A percentile compares a stretch with the other conserved stretches of the same genome.
Conservation (phyloP, 2,888 invertebrate genomes). For the Dynastes tityus region DNA sequence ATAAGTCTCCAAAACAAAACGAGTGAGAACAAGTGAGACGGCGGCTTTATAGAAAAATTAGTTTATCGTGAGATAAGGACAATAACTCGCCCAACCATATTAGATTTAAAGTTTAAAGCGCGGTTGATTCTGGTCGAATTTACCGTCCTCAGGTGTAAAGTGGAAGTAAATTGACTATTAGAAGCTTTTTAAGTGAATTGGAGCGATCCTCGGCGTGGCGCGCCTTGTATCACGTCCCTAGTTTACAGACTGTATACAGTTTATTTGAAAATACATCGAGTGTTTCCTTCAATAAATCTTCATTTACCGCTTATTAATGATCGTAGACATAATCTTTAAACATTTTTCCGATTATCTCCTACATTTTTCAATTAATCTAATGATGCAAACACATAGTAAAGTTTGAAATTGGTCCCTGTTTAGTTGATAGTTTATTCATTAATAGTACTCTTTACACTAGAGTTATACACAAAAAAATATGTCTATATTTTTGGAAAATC, state of each 20-base stretch:
- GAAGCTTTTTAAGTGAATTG: conserved; percentile 63
- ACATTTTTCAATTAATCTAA: too few relatives aligned
- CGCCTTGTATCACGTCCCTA: neutral
- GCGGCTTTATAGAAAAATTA: conserved; percentile 34
- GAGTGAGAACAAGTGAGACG: conserved; percentile 1
- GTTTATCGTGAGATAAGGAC: conserved; percentile 43
- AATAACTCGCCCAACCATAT: conserved; percentile 46
- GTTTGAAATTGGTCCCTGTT: too few relatives aligned
- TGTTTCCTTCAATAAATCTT: too few relatives aligned
- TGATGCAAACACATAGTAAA: conserved; percentile 2
- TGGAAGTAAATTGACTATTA: conserved; percentile 65
- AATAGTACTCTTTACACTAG: too few relatives aligned
- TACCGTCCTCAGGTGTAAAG: conserved; percentile 66
- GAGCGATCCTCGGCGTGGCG: conserved; percentile 50
- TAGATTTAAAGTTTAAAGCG: conserved; percentile 51
- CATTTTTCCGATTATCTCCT: neutral
- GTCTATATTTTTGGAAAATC: too few relatives aligned
- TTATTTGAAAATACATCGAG: too few relatives aligned
- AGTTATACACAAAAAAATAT: too few relatives aligned
- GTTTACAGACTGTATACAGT: too few relatives aligned
- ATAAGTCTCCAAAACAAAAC: neutral
- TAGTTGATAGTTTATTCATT: too few relatives aligned
- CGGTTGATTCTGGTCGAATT: conserved; percentile 50
- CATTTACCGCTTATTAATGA: too few relatives aligned
- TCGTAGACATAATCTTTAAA: neutral